phyloP scores from a whole-genome alignment of 2,113 vertebrate species.

The Mesoclemmys tuberculata region DNA sequence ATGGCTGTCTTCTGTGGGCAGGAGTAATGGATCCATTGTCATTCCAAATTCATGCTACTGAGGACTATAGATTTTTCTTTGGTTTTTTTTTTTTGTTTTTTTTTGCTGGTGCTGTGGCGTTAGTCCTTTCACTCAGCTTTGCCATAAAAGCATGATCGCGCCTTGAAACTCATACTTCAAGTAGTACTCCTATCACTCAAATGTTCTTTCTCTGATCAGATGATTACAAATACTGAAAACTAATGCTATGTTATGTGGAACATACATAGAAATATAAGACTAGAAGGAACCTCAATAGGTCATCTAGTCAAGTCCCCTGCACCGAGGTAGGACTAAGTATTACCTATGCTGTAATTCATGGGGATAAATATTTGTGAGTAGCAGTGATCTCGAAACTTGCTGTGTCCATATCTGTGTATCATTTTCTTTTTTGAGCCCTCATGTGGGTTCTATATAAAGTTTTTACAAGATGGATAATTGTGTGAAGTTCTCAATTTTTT shows the following conservation, averaged over 20 bases:
- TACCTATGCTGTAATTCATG: not conserved
- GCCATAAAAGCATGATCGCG: conserved; percentile 50
- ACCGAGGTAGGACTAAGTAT: too few relatives aligned
- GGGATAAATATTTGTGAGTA: conserved; percentile 42
- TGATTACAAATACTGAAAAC: not conserved
- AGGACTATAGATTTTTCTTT: conserved; percentile 34
- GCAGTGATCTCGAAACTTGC: not conserved
- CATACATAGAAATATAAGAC: not conserved
- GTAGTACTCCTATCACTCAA: conserved; percentile 34
- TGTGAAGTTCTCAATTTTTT: not conserved
- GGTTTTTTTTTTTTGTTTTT: too few relatives aligned
- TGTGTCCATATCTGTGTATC: not conserved
- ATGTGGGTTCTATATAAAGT: not conserved
- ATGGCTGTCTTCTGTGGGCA: conserved; percentile 14
- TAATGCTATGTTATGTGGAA: not conserved
- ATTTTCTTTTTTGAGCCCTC: not conserved
- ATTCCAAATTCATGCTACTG: conserved; percentile 29
- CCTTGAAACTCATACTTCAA: conserved; percentile 35
- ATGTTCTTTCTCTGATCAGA: not conserved
- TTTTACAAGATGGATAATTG: not conserved
- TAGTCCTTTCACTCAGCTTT: conserved; percentile 28
- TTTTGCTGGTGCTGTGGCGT: not conserved
- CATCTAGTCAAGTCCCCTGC: too few relatives aligned
- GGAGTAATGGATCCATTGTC: conserved; percentile 41
- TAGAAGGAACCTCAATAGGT: too few relatives aligned